phyloP scores from a whole-genome alignment of 2,888 invertebrate species.

The Leptinotarsa haldemani region DNA sequence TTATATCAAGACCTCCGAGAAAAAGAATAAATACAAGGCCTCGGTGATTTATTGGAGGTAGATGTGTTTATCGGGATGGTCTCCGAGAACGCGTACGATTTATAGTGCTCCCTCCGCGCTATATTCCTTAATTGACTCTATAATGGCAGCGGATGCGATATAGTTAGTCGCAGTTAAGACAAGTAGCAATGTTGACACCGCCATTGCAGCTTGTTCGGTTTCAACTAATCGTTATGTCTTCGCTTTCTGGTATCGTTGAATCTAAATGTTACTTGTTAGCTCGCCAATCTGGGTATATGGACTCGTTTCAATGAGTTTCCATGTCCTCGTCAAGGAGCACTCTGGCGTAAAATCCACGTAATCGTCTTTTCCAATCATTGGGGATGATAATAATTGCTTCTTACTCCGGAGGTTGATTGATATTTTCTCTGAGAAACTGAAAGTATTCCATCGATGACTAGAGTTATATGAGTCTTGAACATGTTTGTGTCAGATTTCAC shows the following conservation, averaged over 20 bases:
- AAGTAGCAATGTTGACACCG: conserved; percentile 50
- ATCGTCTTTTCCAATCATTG: background rate
- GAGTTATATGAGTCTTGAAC: too few relatives aligned
- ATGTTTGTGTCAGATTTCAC: too few relatives aligned
- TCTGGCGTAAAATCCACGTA: background rate
- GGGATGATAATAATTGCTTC: conserved; percentile 1
- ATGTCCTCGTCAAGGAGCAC: background rate
- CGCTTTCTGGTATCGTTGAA: conserved; percentile 40
- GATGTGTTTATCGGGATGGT: conserved; percentile 54
- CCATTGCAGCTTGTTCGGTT: conserved; percentile 36
- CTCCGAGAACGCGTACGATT: conserved; percentile 57
- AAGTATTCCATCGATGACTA: background rate
- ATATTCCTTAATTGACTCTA: conserved; percentile 58
- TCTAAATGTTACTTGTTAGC: conserved; percentile 37
- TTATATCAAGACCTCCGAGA: conserved; percentile 10
- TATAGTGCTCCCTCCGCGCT: conserved; percentile 57
- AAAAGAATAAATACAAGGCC: conserved; percentile 11
- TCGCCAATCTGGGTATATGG: conserved; percentile 29
- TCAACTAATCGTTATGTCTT: conserved; percentile 44
- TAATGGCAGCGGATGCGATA: conserved; percentile 55
- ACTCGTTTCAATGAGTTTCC: conserved; percentile 26
- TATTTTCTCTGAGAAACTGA: background rate
- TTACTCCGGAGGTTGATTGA: conserved; percentile 4
- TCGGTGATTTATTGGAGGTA: conserved; percentile 20
- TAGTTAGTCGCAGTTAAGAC: conserved; percentile 52